Conservation (phyloP, 2,888 invertebrate species). For the Masnerella sp. region DNA sequence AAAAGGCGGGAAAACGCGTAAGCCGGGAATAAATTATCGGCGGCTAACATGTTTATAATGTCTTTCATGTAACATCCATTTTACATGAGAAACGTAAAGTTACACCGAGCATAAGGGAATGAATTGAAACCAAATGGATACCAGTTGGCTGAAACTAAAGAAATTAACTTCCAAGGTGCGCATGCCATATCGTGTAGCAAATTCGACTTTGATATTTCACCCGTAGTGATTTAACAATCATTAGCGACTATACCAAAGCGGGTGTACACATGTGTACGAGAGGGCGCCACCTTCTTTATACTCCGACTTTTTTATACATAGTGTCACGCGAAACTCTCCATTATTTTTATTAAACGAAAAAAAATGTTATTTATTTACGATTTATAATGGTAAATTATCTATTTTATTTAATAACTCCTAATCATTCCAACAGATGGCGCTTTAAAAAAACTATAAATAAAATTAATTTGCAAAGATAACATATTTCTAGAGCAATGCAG, state of each 20-base stretch:
- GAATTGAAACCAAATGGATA: conserved; percentile 56
- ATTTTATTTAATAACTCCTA: too few species aligned
- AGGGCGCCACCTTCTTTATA: conserved; percentile 28
- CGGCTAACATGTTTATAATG: conserved; percentile 47
- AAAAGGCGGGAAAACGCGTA: too few species aligned
- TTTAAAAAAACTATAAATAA: too few species aligned
- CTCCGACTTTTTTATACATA: conserved; percentile 37
- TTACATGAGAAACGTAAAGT: conserved; percentile 48
- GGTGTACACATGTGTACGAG: conserved; percentile 44
- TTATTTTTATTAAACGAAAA: too few species aligned
- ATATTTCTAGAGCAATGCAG: too few species aligned
- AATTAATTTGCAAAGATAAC: too few species aligned
- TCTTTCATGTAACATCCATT: conserved; percentile 45
- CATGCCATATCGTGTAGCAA: conserved; percentile 62
- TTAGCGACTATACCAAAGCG: conserved; percentile 55
- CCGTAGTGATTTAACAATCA: conserved; percentile 61
- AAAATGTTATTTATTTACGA: too few species aligned
- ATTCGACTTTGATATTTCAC: conserved; percentile 69
- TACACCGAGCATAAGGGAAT: conserved; percentile 33
- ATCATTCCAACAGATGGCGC: too few species aligned
- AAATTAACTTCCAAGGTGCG: conserved; percentile 58
- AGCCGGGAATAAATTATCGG: conserved; percentile 42
- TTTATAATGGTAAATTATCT: too few species aligned
- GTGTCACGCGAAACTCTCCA: conserved; percentile 7
- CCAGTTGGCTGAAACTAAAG: conserved; percentile 60